These are phyloP conservation scores for Cotesia glomerata DNA, from an alignment of 1,140 invertebrate genomes.

Conservation along the genomic window DNA sequence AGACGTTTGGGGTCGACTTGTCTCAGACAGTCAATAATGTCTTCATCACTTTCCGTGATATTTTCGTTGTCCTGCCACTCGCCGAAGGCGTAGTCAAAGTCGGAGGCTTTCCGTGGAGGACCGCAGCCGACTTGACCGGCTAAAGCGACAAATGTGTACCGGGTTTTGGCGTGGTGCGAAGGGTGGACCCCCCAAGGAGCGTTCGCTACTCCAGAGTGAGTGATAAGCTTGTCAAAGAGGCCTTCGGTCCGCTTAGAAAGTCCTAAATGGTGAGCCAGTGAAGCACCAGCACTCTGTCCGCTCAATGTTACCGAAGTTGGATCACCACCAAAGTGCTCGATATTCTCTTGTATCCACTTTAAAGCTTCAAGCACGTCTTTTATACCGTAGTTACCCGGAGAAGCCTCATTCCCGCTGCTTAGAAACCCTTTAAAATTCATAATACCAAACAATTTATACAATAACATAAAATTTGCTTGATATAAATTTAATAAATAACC, in stretches of 20 bases:
- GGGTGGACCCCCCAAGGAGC: conserved; percentile 44
- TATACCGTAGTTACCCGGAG: conserved; percentile 55
- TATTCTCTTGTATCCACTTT: conserved; percentile 65
- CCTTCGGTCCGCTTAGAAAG: conserved; percentile 56
- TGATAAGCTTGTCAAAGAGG: conserved; percentile 65
- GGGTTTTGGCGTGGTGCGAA: conserved; percentile 12
- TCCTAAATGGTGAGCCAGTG: conserved; percentile 49
- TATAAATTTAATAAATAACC: no score
- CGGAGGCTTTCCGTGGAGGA: background rate
- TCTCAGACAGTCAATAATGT: conserved; percentile 47
- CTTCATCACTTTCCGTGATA: conserved; percentile 25
- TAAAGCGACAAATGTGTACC: conserved; percentile 15
- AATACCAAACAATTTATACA: background rate
- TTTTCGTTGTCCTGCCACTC: background rate
- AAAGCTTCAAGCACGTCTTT: conserved; percentile 59
- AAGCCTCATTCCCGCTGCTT: conserved; percentile 42
- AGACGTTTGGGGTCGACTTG: background rate
- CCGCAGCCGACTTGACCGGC: conserved; percentile 25
- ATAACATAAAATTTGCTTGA: no score
- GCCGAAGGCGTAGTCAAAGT: background rate
- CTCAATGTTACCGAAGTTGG: conserved; percentile 57
- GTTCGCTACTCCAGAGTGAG: conserved; percentile 64
- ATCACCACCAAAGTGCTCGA: conserved; percentile 65
- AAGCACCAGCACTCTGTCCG: conserved; percentile 62
- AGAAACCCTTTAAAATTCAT: conserved; percentile 49